Base-by-base conservation (phyloP, 2,113 vertebrate species). In the Vicugna pacos region DNA sequence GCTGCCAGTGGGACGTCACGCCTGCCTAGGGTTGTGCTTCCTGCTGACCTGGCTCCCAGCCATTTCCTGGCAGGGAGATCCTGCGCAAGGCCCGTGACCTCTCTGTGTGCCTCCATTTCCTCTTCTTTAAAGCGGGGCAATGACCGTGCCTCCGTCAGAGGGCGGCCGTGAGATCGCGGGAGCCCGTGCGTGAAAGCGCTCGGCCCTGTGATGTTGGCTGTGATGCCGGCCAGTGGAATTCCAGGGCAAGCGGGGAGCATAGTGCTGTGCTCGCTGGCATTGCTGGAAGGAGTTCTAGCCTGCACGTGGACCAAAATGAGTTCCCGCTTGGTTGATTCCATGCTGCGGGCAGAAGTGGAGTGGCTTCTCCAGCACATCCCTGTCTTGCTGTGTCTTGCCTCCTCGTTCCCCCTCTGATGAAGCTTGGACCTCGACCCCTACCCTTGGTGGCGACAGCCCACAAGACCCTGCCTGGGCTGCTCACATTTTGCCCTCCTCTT, bases 121-220 rank as follows among this genome's bases (percentile, higher is more conserved):
- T 93, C 65, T 72, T 90, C 79, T 84, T 82, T 89, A 91, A 91
- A 95, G 87, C 2, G 0, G 52, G 72, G 92, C 69, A 88, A 14
- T 54, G n/a, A 81, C 79, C 5, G 1, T 65, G 4, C 20, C 79
- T 38, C 73, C 7, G 0, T 58, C 26, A 26, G 82, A 79, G 17
- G 42, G 90, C 26, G 19, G 32, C 26, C 76, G 87, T 73, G 87
- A 87, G 94, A 89, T 82, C 52, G n/a, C 0, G 0, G 88, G 96
- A 77, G 48, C 70, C 91, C 86, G 60, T 67, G 86, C 62, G 3
- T 96, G 97, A 86, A 86, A 69, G 89, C 16, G 58, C 82, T 38
- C 58, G 2, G 76, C 30, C 2, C 77, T 8, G 28, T 35, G 0
- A 22, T 56, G 84, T 14, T 0, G 3, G 69, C 46, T 7, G 91